A percentile compares a stretch with the other conserved stretches of the same genome.
These are phyloP conservation scores for Athripsodes cinereus DNA, from an alignment of 2,888 invertebrate species.

Conservation along the genomic window DNA sequence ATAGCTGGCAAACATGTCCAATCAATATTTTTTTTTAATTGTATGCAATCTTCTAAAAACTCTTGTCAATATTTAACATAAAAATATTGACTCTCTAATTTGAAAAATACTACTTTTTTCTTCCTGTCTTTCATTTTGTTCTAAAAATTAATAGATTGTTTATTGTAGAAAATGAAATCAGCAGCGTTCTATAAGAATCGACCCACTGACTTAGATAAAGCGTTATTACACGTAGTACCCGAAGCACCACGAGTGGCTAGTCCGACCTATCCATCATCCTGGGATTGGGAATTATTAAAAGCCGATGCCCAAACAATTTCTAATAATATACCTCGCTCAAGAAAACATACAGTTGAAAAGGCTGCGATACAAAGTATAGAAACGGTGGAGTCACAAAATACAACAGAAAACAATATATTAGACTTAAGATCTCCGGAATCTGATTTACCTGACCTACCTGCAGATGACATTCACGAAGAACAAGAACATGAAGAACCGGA, in stretches of 20 bases:
- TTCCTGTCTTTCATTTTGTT: too few species aligned
- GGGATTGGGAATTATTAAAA: constrained; percentile 67
- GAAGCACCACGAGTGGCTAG: constrained; percentile 77
- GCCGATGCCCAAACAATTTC: constrained; percentile 41
- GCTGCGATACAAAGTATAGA: not conserved
- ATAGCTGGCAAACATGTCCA: too few species aligned
- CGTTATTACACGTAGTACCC: constrained; percentile 62
- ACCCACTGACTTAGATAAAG: constrained; percentile 70
- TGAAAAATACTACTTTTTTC: too few species aligned
- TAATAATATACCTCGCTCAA: constrained; percentile 42
- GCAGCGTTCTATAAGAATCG: constrained; percentile 73
- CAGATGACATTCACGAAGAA: constrained; percentile 29
- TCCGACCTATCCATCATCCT: constrained; percentile 59
- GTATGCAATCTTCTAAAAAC: too few species aligned
- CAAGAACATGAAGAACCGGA: constrained; percentile 29
- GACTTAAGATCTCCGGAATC: constrained; percentile 21
- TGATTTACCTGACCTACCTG: constrained; percentile 16
- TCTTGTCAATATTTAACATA: too few species aligned
- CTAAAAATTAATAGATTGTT: too few species aligned
- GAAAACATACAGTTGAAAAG: constrained; percentile 32
- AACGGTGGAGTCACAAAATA: not conserved
- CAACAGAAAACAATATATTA: constrained; percentile 10
- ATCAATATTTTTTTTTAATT: too few species aligned
- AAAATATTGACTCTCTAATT: too few species aligned
- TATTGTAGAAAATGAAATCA: constrained; percentile 81